phyloP scores from a whole-genome alignment of 2,113 vertebrate species.

The Chlorocebus sabaeus region DNA sequence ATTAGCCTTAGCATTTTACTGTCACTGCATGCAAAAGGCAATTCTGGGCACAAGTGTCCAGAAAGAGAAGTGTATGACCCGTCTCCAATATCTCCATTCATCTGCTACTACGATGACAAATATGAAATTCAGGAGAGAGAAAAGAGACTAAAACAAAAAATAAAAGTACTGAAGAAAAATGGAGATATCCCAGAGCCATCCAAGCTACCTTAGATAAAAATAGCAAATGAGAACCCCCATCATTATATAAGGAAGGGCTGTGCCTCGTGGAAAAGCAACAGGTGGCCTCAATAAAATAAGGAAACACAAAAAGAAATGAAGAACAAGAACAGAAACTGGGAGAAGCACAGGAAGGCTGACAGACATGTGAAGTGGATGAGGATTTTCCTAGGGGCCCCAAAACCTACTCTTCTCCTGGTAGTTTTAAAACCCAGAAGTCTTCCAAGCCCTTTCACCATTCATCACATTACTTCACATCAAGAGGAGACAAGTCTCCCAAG shows the following conservation, averaged over 20 bases:
- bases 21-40: slow-evolving; percentile 85
- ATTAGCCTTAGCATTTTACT: slow-evolving; percentile 79
- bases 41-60: slow-evolving; percentile 82
- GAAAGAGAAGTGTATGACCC: slow-evolving; percentile 81
- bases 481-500: slow-evolving; percentile 28
- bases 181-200: slow-evolving; percentile 75
- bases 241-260: slow-evolving; percentile 63
- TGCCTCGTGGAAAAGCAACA: slow-evolving; percentile 42
- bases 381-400: slow-evolving; percentile 78
- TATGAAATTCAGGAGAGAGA: slow-evolving; percentile 78
- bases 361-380: neutral
- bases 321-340: neutral
- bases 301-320: neutral
- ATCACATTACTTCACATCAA: neutral
- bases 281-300: slow-evolving; percentile 6
- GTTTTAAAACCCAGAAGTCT: neutral
- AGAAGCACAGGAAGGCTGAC: slow-evolving; percentile 27
- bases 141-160: slow-evolving; percentile 79
- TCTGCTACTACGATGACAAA: slow-evolving; percentile 83
- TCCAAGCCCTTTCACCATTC: slow-evolving; percentile 27
- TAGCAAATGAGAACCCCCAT: neutral
- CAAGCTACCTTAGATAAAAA: neutral
- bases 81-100: slow-evolving; percentile 82
- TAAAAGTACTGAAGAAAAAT: slow-evolving; percentile 83
- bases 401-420: neutral